Percentiles rank a stretch among this genome's conserved stretches.
These are phyloP conservation scores for Mystacornis crossleyi DNA, from an alignment of 2,113 vertebrate species.

Conservation along the genomic window DNA sequence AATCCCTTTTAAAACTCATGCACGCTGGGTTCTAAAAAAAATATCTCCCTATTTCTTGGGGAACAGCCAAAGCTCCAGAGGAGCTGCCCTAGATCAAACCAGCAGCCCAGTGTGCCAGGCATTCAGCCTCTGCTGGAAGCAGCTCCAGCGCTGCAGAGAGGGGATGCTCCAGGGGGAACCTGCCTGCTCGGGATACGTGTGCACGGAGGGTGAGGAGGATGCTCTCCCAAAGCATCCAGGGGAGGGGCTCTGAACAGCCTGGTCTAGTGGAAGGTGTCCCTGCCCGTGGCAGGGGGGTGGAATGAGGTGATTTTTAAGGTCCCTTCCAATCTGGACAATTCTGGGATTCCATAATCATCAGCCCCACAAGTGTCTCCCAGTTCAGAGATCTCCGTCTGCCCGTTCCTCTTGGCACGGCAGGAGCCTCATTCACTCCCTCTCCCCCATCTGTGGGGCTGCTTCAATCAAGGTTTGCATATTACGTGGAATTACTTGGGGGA, in stretches of 20 bases:
- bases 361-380: neutral
- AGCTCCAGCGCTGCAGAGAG: neutral
- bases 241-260: neutral
- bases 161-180: neutral
- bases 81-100: neutral
- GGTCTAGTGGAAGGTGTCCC: neutral
- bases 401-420: neutral
- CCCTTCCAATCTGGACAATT: neutral
- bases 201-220: neutral
- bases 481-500: neutral
- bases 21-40: neutral
- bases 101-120: neutral
- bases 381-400: neutral
- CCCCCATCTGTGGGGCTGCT: neutral
- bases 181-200: fast-evolving
- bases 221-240: neutral
- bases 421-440: neutral
- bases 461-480: neutral
- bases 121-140: neutral
- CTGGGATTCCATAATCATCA: neutral
- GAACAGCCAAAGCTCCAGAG: conserved; percentile 19
- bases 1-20: conserved; percentile 27
- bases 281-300: neutral
- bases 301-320: neutral
- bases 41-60: neutral